These are phyloP conservation scores for Pristionchus entomophagus DNA, from an alignment of 2,888 invertebrate genomes.

Conservation along the genomic window DNA sequence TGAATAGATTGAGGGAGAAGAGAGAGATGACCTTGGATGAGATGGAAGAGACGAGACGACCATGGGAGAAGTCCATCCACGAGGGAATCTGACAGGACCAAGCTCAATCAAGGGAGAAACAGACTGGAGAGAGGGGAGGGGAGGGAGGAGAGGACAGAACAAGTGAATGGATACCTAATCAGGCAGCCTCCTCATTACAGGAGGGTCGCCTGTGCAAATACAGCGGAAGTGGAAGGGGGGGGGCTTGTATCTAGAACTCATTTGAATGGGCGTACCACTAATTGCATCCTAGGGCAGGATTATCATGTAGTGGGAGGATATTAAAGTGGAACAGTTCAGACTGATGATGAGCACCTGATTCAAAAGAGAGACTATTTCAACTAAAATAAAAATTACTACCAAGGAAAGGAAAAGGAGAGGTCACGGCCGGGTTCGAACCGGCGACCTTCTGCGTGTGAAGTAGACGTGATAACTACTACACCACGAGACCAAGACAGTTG, in stretches of 20 bases:
- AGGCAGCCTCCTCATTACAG: conserved; percentile 28
- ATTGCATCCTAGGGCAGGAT: not conserved
- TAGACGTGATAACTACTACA: conserved; percentile 57
- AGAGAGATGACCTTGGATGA: not conserved
- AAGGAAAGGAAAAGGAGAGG: conserved; percentile 28
- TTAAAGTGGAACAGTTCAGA: not conserved
- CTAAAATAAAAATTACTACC: not conserved
- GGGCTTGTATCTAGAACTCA: not conserved
- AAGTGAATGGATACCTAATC: conserved; percentile 21
- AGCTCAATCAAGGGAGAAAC: not conserved
- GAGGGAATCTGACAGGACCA: not conserved
- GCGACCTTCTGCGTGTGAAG: conserved; percentile 57
- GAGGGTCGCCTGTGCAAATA: conserved; percentile 35
- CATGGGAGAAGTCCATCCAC: not conserved
- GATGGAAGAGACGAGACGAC: not conserved
- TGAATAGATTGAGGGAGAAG: not conserved
- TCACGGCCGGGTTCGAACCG: conserved; percentile 53
- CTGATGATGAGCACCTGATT: no score
- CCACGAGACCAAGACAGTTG: conserved; percentile 47
- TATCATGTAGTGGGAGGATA: not conserved
- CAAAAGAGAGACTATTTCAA: no score
- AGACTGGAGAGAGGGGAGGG: not conserved
- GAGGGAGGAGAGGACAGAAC: not conserved
- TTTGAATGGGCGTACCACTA: not conserved
- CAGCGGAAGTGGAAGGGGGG: not conserved